Base-by-base conservation (phyloP, 1,140 invertebrate species). In the Diuraphis noxia region DNA sequence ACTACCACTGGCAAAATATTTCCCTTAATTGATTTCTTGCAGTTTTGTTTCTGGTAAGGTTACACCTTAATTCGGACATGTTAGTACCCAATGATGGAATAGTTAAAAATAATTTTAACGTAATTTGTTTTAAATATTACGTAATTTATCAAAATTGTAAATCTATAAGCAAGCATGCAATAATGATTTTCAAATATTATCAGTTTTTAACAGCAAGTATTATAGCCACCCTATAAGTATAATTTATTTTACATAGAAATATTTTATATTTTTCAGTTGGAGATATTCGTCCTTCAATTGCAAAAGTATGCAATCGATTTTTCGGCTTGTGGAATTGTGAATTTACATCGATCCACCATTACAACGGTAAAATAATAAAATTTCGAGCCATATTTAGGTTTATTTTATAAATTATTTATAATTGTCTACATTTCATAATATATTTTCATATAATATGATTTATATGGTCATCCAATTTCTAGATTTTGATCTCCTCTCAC, bases 241-340 rank as follows among this genome's bases (percentile, higher is more conserved):
- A n/a, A n/a, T 63, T 17, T 63, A n/a, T 63, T 63, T 13, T 82
- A 43, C 40, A 1, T 41, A 36, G 13, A 25, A 3, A 25, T 46
- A 25, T 86, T 52, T 63, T 63, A 0, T 88, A 63, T 63, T 82
- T 90, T 92, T 17, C 63, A 92, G 92, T 49, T 92, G 10, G 92
- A 92, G 92, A 92, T 92, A 72, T 92, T 92, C 49, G 88, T 91
- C 17, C 81, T 92, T 79, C 92, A 92, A 77, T 84, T 89, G 36
- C 89, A 91, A 25, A 92, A 92, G 23, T 79, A 92, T 63, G 23
- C 82, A 25, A 81, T 92, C 13, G 40, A 92, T 38, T 92, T 92
- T 82, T 91, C 92, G 10, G 92, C 92, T 30, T 92, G 89, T 10
- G 92, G 92, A 38, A 46, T 92, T 34, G 63, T 92, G 49, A 77